Percentiles rank a stretch among this genome's conserved stretches.
Conservation (phyloP, 2,888 invertebrate species). For the Calameuta idolon region DNA sequence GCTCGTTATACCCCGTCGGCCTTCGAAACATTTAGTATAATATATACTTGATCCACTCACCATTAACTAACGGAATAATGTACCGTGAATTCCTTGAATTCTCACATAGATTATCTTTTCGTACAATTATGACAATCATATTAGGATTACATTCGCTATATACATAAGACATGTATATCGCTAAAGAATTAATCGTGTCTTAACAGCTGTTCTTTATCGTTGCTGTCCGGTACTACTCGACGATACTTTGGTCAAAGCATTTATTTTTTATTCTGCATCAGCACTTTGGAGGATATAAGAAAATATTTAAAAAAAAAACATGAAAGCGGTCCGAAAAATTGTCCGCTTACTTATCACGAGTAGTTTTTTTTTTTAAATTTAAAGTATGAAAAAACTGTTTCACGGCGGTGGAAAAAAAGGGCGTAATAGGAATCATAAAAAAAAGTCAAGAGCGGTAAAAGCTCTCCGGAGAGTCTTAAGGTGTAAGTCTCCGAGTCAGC, state of each 20-base stretch:
- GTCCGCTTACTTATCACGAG: conserved; percentile 11
- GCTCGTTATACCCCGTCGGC: conserved; percentile 13
- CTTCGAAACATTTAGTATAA: conserved; percentile 35
- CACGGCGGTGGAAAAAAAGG: background rate
- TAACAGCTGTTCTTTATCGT: background rate
- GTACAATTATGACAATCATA: conserved; percentile 18
- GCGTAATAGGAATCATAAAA: background rate
- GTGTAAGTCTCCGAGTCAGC: background rate
- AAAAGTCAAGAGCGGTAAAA: background rate
- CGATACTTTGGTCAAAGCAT: conserved; percentile 30
- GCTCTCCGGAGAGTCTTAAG: background rate
- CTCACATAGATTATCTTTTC: conserved; percentile 11
- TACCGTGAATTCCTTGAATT: conserved; percentile 37
- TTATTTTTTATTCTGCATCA: background rate
- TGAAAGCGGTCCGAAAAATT: conserved; percentile 4
- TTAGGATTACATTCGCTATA: conserved; percentile 29
- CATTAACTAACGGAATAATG: conserved; percentile 46
- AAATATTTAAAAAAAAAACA: background rate
- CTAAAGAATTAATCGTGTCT: background rate
- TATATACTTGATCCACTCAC: conserved; percentile 56
- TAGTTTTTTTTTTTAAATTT: background rate
- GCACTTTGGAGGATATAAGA: conserved; percentile 6
- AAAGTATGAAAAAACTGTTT: background rate
- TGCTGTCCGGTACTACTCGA: conserved; percentile 20
- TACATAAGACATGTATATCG: conserved; percentile 1